Evolutionary conservation across 2,888 invertebrate genomes (phyloP), one percentile per base, ranked within the genome.

Genomic region (Nasonia oneida): DNA sequence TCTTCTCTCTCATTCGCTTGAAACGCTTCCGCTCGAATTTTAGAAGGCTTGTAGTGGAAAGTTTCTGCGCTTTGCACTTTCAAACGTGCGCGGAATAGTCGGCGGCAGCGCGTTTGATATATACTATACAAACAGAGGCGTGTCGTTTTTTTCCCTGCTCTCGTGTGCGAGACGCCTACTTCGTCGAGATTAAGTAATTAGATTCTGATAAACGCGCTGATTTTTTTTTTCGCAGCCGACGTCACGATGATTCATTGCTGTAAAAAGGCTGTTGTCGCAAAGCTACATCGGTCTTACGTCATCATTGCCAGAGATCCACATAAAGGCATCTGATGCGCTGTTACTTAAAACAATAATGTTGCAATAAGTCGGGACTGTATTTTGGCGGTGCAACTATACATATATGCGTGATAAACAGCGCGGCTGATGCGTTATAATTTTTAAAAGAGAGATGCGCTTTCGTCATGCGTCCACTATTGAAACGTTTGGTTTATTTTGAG

Each of bases 401-500:
- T 57, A 57, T n/a, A 57, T 57, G 57, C 29, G 29, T 18, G 3
- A 12, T 47, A 10, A 57, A 18, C 4, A n/a, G n/a, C n/a, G 18
- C 15, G n/a, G n/a, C 57, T n/a, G 57, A 15, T 18, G 15, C 57
- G n/a, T 57, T 57, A 37, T 37, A 47, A 47, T n/a, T 57, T 57
- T 57, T 57, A 57, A 57, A 57, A 57, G n/a, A 57, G 57, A 57
- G n/a, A 57, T 57, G 57, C 57, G 57, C 15, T 57, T 57, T 57
- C 57, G n/a, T 15, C 57, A 57, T 57, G 29, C 29, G 12, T 47
- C 57, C n/a, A 18, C 15, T 18, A 57, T 57, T 18, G 57, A 57
- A 57, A 57, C n/a, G 6, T 57, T 57, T 4, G 14, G 57, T n/a
- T 57, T 57, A 57, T 57, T 57, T 57, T n/a, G n/a, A n/a, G 57